phyloP scores from a whole-genome alignment of 2,888 invertebrate genomes.

The Galerucella calmariensis region DNA sequence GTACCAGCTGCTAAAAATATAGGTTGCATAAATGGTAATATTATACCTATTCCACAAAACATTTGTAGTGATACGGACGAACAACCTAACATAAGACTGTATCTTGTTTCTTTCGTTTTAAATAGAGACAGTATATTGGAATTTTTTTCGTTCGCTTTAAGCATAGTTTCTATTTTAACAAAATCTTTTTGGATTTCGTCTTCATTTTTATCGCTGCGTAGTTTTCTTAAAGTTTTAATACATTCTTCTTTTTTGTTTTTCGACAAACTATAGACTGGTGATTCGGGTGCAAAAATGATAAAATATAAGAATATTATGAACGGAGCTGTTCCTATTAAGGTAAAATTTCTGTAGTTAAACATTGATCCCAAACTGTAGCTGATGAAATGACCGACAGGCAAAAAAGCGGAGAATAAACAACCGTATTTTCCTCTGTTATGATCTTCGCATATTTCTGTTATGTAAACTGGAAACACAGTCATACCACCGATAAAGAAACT shows the following conservation, averaged over 20 bases:
- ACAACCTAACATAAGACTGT: constrained; percentile 8
- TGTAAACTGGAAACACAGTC: constrained; percentile 13
- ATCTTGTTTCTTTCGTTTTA: constrained; percentile 10
- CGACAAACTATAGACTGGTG: constrained; percentile 23
- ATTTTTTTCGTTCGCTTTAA: not conserved
- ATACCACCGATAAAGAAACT: not conserved
- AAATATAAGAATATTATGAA: constrained; percentile 10
- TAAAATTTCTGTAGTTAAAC: constrained; percentile 17
- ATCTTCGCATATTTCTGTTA: constrained; percentile 32
- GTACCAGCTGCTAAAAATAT: constrained; percentile 4
- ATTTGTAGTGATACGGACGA: not conserved
- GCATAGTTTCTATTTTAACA: constrained; percentile 1
- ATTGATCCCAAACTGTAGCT: constrained; percentile 25
- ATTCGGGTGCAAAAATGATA: constrained; percentile 23
- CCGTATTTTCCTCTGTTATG: constrained; percentile 33
- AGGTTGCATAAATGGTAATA: not conserved
- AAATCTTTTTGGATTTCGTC: constrained; percentile 26
- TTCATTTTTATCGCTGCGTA: constrained; percentile 19
- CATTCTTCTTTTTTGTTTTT: constrained; percentile 9
- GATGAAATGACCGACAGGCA: constrained; percentile 22
- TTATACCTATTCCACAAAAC: not conserved
- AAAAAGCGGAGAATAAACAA: constrained; percentile 14
- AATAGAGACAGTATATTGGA: constrained; percentile 4
- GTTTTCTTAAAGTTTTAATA: constrained; percentile 21
- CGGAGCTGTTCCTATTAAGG: constrained; percentile 21